These are phyloP conservation scores for Paguma larvata DNA, from an alignment of 2,797 vertebrate genomes.

Conservation along the genomic window DNA sequence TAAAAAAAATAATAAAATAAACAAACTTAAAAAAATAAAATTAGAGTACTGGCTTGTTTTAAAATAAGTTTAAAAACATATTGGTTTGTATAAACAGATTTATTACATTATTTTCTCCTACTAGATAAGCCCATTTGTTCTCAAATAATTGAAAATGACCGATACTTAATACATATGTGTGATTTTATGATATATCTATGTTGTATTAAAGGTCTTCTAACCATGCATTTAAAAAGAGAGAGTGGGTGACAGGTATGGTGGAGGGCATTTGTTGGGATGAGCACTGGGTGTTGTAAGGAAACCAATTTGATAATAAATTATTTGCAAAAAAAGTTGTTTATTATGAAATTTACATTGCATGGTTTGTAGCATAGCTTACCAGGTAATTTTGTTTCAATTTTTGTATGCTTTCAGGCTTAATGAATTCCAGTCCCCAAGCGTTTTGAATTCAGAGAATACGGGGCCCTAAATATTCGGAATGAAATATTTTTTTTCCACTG, in stretches of 20 bases:
- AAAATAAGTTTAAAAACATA: background rate
- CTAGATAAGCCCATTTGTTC: background rate
- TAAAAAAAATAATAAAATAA: background rate
- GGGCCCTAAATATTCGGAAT: background rate
- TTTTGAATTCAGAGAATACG: slow-evolving; percentile 28
- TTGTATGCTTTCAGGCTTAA: background rate
- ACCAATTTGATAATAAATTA: too few species aligned
- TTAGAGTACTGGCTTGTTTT: background rate
- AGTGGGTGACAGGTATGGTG: too few species aligned
- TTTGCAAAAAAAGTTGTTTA: background rate
- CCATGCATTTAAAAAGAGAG: background rate
- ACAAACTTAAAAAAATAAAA: background rate
- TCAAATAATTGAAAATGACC: background rate
- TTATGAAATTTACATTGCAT: background rate
- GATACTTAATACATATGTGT: background rate
- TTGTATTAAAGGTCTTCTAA: background rate
- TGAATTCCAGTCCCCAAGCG: background rate
- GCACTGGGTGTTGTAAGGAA: too few species aligned
- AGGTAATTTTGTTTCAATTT: background rate
- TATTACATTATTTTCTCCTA: background rate
- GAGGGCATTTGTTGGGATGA: too few species aligned
- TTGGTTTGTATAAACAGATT: background rate
- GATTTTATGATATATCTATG: background rate
- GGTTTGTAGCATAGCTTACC: background rate
- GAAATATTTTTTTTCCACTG: background rate